Base-by-base conservation (phyloP, 2,888 invertebrate genomes). In the Lasioglossum malachurum region DNA sequence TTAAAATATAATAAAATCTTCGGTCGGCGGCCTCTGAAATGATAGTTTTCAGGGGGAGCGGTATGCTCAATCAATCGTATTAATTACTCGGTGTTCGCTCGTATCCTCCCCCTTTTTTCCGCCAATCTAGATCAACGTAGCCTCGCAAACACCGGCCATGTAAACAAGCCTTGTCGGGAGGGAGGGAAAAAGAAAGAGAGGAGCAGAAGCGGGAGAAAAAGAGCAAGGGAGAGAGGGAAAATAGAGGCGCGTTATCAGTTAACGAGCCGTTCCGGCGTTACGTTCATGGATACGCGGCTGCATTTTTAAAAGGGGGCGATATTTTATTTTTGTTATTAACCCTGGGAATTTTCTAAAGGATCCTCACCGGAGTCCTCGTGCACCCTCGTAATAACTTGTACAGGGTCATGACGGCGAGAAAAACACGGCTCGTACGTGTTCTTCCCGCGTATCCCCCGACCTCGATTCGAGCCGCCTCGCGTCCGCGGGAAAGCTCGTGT, bases 261-360 rank as follows among this genome's bases (percentile, higher is more conserved):
- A 87, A 87, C 87, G 87, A 87, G 87, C 83, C 87, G 78, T 83
- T 87, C 82, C 87, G 84, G 53, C 53, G 75, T 82, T 82, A 75
- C 78, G 76, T 87, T 46, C 73, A 64, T 81, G 71, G 78, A 80
- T 69, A 69, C 76, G 72, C 16, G 49, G 67, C 35, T 78, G 77
- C 71, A 82, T 89, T 87, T 88, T 89, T 80, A 75, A 79, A 75
- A 88, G 80, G 79, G 38, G 69, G n/a, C 73, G 86, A 78, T 78
- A 73, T 88, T 88, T 85, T 88, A 86, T 89, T 86, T 88, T 86
- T 77, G 76, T 80, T 83, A 60, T 76, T 82, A 86, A 87, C 87
- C 73, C 86, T 60, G 82, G 78, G 49, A 82, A 73, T 81, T 87
- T 87, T 86, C 87, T 86, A 87, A 87, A 82, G 82, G 78, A 86